phyloP scores from a whole-genome alignment of 2,797 vertebrate genomes.

The Borostomias antarcticus region DNA sequence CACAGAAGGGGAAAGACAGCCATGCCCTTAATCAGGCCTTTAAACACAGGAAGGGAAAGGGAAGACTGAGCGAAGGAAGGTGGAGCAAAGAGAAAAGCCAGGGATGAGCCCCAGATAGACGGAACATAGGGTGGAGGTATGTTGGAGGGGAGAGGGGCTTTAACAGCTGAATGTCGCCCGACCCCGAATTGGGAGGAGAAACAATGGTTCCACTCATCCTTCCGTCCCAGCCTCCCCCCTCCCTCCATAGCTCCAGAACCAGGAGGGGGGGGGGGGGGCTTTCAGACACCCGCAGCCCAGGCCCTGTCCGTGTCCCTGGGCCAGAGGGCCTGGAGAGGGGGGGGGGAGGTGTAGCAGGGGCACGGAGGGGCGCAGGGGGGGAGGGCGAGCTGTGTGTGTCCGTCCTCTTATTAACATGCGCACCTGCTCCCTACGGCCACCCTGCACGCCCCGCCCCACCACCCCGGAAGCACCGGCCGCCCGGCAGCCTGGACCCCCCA shows the following conservation, averaged over 20 bases:
- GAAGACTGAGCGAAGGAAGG: conserved; percentile 18
- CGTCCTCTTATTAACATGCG: conserved; percentile 86
- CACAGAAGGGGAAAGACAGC: conserved; percentile 33
- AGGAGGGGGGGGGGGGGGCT: conserved; percentile 2
- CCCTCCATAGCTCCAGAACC: conserved; percentile 32
- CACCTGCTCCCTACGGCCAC: conserved; percentile 87
- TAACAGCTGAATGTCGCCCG: conserved; percentile 72
- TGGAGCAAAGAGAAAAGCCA: conserved; percentile 18
- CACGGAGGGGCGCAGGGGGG: neutral
- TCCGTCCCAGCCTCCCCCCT: too few relatives aligned
- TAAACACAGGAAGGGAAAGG: conserved; percentile 53
- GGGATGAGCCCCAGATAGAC: conserved; percentile 36
- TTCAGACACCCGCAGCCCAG: neutral
- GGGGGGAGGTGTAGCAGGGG: conserved; percentile 54
- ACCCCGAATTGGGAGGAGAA: conserved; percentile 70
- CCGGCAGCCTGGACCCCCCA: conserved; percentile 47
- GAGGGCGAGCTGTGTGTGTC: conserved; percentile 27
- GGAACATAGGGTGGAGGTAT: conserved; percentile 14
- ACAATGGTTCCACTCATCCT: conserved; percentile 82
- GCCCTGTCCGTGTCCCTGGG: conserved; percentile 12
- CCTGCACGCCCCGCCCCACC: conserved; percentile 66
- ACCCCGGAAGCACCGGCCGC: conserved; percentile 66
- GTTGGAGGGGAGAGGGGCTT: conserved; percentile 41
- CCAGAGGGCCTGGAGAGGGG: conserved; percentile 47
- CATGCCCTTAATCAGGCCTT: conserved; percentile 39